A percentile compares a stretch with the other conserved stretches of the same genome.
Evolutionary conservation across 2,113 vertebrate species (phyloP).

Genomic region (Agelaius phoeniceus): DNA sequence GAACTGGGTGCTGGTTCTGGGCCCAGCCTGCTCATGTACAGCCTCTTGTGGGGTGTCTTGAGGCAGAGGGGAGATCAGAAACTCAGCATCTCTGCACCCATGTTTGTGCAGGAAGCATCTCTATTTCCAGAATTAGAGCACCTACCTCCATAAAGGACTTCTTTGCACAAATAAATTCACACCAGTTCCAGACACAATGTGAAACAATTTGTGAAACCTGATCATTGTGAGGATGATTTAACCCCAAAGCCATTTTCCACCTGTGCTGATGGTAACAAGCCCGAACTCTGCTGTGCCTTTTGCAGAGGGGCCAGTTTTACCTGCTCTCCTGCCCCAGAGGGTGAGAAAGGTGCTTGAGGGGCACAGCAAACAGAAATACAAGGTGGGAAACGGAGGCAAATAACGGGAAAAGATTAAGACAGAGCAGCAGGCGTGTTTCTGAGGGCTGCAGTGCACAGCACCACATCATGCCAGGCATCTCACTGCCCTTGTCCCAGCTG

Average conservation of each 20-base stretch:
- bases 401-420: not conserved
- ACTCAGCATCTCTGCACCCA: not conserved
- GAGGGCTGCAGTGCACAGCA: not conserved
- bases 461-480: accelerated
- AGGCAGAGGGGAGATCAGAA: not conserved
- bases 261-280: not conserved
- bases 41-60: accelerated
- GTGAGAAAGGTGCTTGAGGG: not conserved
- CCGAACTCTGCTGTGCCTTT: not conserved
- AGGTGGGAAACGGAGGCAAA: not conserved
- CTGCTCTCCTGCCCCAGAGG: not conserved
- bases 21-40: not conserved
- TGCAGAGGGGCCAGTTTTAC: not conserved
- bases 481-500: not conserved
- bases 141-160: not conserved
- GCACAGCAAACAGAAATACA: not conserved
- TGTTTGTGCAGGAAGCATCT: not conserved
- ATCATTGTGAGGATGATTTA: not conserved
- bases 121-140: not conserved
- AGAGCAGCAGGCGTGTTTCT: not conserved
- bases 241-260: not conserved
- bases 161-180: not conserved
- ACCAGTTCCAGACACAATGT: not conserved
- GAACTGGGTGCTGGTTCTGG: not conserved
- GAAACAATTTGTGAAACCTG: not conserved